These are phyloP conservation scores for Drosophila yakuba DNA, from an alignment of 1,140 invertebrate genomes.

Conservation along the genomic window DNA sequence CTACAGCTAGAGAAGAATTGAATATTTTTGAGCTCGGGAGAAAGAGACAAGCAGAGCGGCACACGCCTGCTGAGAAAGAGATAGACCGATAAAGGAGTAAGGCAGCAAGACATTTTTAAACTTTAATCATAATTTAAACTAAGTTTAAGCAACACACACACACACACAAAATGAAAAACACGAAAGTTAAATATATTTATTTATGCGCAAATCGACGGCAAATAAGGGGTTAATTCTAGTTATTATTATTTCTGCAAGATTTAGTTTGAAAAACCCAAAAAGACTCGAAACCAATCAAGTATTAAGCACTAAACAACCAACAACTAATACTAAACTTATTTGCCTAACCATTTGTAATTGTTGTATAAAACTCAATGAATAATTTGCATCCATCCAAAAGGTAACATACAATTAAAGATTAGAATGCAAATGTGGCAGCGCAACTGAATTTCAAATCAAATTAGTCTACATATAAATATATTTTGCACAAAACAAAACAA, in stretches of 20 bases:
- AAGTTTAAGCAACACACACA: constrained; percentile 62
- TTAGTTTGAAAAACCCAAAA: constrained; percentile 73
- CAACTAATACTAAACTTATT: constrained; percentile 59
- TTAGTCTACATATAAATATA: constrained; percentile 71
- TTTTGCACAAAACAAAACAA: constrained; percentile 69
- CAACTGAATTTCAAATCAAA: constrained; percentile 83
- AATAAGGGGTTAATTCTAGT: constrained; percentile 57
- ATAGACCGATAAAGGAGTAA: constrained; percentile 28
- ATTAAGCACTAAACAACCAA: constrained; percentile 77
- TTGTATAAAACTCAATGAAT: constrained; percentile 69
- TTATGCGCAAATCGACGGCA: constrained; percentile 55
- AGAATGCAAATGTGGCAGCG: constrained; percentile 65
- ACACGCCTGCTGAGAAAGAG: constrained; percentile 26
- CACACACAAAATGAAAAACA: constrained; percentile 28
- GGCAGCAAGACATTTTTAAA: constrained; percentile 76
- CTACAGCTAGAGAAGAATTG: constrained; percentile 35
- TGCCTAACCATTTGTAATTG: constrained; percentile 74
- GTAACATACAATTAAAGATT: constrained; percentile 40
- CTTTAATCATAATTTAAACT: constrained; percentile 75
- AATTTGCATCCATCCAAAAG: constrained; percentile 72
- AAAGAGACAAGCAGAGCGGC: constrained; percentile 19
- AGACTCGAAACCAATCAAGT: constrained; percentile 85
- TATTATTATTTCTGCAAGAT: constrained; percentile 61
- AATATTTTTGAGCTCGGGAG: constrained; percentile 37
- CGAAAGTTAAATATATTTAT: constrained; percentile 55